A percentile compares a stretch with the other conserved stretches of the same genome.
Evolutionary conservation across 1,140 invertebrate species (phyloP).

Genomic region (Lepidurus arcticus): DNA sequence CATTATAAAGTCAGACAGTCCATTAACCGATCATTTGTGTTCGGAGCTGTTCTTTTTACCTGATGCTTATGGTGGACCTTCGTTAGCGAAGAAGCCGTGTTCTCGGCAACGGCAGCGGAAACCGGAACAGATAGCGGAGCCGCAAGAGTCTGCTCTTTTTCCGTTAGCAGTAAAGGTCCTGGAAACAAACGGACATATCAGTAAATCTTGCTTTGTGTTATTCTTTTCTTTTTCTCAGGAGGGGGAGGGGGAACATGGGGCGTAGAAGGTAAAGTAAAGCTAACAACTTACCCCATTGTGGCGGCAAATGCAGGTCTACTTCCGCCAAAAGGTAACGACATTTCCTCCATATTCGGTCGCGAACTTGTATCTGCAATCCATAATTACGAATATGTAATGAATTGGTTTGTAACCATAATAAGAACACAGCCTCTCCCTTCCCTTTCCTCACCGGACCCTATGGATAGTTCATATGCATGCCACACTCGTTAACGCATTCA

Average conservation of each 20-base stretch:
- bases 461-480: background rate
- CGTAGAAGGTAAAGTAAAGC: background rate
- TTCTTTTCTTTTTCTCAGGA: background rate
- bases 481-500: background rate
- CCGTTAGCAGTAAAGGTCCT: background rate
- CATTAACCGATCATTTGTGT: slow-evolving; percentile 6
- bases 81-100: background rate
- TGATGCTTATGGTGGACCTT: slow-evolving; percentile 2
- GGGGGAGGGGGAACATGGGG: background rate
- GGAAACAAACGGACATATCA: background rate
- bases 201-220: slow-evolving; percentile 6
- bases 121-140: background rate
- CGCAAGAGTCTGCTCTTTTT: slow-evolving; percentile 1
- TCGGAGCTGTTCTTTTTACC: background rate
- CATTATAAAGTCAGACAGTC: background rate
- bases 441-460: background rate
- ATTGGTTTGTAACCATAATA: background rate
- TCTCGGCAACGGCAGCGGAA: slow-evolving; percentile 15
- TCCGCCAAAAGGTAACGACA: slow-evolving; percentile 18
- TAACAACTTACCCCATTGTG: background rate
- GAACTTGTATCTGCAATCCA: background rate
- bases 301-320: slow-evolving; percentile 18
- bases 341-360: slow-evolving; percentile 17
- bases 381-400: slow-evolving; percentile 13
- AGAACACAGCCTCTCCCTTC: background rate